These are phyloP conservation scores for Aproaerema taeniolella DNA, from an alignment of 2,888 invertebrate genomes.

Conservation along the genomic window DNA sequence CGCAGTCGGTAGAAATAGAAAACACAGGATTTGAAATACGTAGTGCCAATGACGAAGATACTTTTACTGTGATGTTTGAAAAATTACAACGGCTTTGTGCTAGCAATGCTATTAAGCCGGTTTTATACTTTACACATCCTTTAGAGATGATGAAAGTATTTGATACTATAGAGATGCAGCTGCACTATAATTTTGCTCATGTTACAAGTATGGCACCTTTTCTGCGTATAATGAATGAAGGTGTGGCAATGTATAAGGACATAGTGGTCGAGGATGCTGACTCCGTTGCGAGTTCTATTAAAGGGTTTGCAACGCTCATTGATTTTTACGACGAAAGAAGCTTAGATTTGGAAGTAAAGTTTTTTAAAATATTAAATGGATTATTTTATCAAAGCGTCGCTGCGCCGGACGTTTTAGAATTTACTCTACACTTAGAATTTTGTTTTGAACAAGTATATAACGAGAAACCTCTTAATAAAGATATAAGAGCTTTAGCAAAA, in stretches of 20 bases:
- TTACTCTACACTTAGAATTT: slow-evolving; percentile 79
- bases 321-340: slow-evolving; percentile 70
- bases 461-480: slow-evolving; percentile 76
- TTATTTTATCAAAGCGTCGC: slow-evolving; percentile 76
- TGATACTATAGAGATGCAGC: slow-evolving; percentile 78
- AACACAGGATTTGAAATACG: slow-evolving; percentile 61
- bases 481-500: slow-evolving; percentile 74
- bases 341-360: slow-evolving; percentile 66
- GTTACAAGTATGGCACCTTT: slow-evolving; percentile 75
- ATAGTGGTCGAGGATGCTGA: slow-evolving; percentile 46
- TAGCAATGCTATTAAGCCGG: slow-evolving; percentile 55
- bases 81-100: slow-evolving; percentile 65
- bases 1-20: slow-evolving; percentile 61
- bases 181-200: slow-evolving; percentile 79
- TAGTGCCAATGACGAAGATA: slow-evolving; percentile 49
- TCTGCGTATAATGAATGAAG: slow-evolving; percentile 41
- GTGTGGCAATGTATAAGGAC: slow-evolving; percentile 53
- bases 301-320: slow-evolving; percentile 38
- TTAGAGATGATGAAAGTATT: slow-evolving; percentile 76
- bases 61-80: slow-evolving; percentile 56
- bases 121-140: slow-evolving; percentile 76
- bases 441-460: slow-evolving; percentile 78
- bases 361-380: slow-evolving; percentile 72
- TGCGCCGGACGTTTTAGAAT: slow-evolving; percentile 72
- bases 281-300: slow-evolving; percentile 37